Evolutionary conservation across 2,797 vertebrate species (phyloP).

Genomic region (Oreochromis mossambicus): DNA sequence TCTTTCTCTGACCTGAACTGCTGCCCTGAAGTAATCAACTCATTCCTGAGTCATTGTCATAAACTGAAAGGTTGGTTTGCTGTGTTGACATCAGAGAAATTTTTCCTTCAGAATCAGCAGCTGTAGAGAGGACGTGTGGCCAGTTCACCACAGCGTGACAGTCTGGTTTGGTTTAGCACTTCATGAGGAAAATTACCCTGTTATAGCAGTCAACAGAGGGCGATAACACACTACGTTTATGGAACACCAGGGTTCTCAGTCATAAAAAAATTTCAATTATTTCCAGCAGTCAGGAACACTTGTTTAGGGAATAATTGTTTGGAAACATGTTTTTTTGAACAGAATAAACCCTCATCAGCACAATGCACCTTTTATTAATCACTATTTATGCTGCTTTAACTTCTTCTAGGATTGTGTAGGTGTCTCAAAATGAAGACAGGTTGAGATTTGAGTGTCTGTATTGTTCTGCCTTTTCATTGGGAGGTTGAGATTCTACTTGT

Average conservation of each 20-base stretch:
- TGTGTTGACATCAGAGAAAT: not conserved
- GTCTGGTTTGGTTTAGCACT: not conserved
- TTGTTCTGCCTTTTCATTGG: not conserved
- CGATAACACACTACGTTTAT: constrained; percentile 2
- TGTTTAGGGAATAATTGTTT: not conserved
- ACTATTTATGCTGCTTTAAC: not conserved
- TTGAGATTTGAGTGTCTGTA: not conserved
- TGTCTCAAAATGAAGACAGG: not conserved
- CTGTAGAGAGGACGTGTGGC: not conserved
- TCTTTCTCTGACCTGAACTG: not conserved
- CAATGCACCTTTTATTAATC: not conserved
- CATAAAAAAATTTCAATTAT: not conserved
- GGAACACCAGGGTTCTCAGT: not conserved
- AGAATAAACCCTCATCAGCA: not conserved
- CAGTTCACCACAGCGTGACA: not conserved
- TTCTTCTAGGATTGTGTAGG: not conserved
- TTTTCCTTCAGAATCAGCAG: not conserved
- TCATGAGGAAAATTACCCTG: not conserved
- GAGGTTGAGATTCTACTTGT: not conserved
- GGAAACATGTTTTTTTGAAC: not conserved
- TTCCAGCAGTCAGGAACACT: not conserved
- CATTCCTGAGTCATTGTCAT: not conserved
- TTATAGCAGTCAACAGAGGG: constrained; percentile 49
- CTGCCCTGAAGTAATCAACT: not conserved
- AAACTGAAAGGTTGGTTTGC: not conserved